Base-by-base conservation (phyloP, 1,140 invertebrate species). In the Trissolcus basalis region DNA sequence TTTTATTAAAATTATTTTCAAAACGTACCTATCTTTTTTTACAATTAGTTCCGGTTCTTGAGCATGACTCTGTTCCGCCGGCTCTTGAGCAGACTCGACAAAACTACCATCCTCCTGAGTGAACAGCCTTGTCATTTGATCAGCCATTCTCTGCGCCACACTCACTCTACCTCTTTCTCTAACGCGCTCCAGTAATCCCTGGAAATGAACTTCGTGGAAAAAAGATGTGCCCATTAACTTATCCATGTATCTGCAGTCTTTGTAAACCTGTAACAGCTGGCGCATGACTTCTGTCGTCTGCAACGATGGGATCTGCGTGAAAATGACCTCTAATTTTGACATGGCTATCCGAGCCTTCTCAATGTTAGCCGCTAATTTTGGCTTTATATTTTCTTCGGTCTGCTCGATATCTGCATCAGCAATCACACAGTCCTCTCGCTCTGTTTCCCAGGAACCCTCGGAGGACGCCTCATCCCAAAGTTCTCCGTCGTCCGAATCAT, bases 241-340 rank as follows among this genome's bases (percentile, higher is more conserved):
- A 84, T 96, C 95, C 82, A 97, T 90, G 76, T 92, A 95, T 55
- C 94, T 92, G 78, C 94, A 96, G 83, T 96, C 94, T 85, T 96
- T 96, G 80, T 96, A 96, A 15, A 96, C 91, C 69, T 92, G 91
- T 13, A 97, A 84, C 12, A 97, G 85, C 86, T 94, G 94, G 58
- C 93, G 90, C 91, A 96, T 94, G 36, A 94, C 91, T 83, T 93
- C 91, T n/a, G 92, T 90, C 51, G 90, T 93, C 85, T 95, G 91
- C 27, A 94, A 80, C 2, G 91, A 89, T 5, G 93, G 93, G 80
- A 94, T 92, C 45, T 93, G 91, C 0, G 91, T 92, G 76, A 95
- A 94, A 50, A 94, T 92, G 80, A 94, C 92, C 83, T 94, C 93
- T 1, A 95, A 85, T 12, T 91, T 89, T 0, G 91, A 90, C 91